phyloP scores from a whole-genome alignment of 2,888 invertebrate species.

The Drymonia ruficornis region DNA sequence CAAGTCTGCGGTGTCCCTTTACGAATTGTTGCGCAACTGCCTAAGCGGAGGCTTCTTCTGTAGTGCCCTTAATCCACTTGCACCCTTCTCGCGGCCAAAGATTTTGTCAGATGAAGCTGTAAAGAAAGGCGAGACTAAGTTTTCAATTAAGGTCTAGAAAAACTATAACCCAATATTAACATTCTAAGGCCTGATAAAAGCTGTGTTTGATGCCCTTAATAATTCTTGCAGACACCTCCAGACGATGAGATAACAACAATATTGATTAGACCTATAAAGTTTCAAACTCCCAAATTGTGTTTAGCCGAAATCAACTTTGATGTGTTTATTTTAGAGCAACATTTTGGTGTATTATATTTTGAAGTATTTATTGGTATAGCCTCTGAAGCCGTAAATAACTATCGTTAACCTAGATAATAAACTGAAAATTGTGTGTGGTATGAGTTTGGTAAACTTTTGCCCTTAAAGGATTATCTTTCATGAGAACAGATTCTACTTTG shows the following conservation, averaged over 20 bases:
- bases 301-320: constrained; percentile 5
- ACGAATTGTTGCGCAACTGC: no score
- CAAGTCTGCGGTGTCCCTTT: no score
- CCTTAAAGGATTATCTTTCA: no score
- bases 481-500: no score
- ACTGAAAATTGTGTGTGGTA: background rate
- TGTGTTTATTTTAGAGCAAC: constrained; percentile 17
- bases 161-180: background rate
- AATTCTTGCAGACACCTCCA: constrained; percentile 12
- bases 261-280: constrained; percentile 14
- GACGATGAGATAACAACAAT: constrained; percentile 14
- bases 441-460: no score
- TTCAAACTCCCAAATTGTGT: constrained; percentile 9
- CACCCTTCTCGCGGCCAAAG: no score
- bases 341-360: constrained; percentile 6
- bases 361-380: background rate
- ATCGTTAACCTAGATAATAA: no score
- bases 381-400: background rate
- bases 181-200: background rate
- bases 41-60: no score
- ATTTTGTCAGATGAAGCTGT: no score
- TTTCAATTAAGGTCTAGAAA: background rate
- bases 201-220: constrained; percentile 13
- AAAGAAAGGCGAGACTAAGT: no score
- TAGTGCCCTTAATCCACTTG: no score